Conservation (phyloP, 2,113 vertebrate species). For the Eleginops maclovinus region DNA sequence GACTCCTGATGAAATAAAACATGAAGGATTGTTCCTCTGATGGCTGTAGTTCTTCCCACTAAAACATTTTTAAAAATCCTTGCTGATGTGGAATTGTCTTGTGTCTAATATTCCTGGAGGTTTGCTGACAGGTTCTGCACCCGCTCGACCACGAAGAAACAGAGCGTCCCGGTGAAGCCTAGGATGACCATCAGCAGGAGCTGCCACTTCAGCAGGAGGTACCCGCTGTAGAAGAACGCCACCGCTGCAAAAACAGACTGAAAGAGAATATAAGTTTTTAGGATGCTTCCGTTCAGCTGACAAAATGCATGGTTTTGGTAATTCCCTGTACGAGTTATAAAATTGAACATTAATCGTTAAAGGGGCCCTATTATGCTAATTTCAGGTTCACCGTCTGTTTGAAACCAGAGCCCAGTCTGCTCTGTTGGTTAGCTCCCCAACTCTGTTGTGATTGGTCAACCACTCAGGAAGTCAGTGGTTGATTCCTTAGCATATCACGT, state of each 20-base stretch:
- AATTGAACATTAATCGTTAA: not conserved
- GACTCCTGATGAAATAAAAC: constrained; percentile 19
- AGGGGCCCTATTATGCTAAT: too few species aligned
- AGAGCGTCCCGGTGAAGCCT: constrained; percentile 91
- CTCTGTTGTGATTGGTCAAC: too few species aligned
- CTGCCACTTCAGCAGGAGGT: constrained; percentile 94
- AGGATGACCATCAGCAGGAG: constrained; percentile 93
- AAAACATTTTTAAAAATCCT: too few species aligned
- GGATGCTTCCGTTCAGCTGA: not conserved
- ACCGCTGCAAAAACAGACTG: constrained; percentile 95
- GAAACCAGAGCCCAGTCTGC: too few species aligned
- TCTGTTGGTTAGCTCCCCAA: too few species aligned
- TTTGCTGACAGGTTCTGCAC: constrained; percentile 71
- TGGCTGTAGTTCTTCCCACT: too few species aligned
- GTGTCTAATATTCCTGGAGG: constrained; percentile 69
- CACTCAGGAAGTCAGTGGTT: too few species aligned
- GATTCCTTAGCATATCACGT: too few species aligned
- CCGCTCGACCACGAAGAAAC: constrained; percentile 93
- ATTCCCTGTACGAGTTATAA: not conserved
- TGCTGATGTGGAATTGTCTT: not conserved
- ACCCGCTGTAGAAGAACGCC: constrained; percentile 98
- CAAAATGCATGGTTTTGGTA: not conserved
- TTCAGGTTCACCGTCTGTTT: too few species aligned
- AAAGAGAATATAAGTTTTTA: not conserved
- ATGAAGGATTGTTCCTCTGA: not conserved